A percentile compares a stretch with the other conserved stretches of the same genome.
These are phyloP conservation scores for Platycheirus albimanus DNA, from an alignment of 2,888 invertebrate genomes.

Conservation along the genomic window DNA sequence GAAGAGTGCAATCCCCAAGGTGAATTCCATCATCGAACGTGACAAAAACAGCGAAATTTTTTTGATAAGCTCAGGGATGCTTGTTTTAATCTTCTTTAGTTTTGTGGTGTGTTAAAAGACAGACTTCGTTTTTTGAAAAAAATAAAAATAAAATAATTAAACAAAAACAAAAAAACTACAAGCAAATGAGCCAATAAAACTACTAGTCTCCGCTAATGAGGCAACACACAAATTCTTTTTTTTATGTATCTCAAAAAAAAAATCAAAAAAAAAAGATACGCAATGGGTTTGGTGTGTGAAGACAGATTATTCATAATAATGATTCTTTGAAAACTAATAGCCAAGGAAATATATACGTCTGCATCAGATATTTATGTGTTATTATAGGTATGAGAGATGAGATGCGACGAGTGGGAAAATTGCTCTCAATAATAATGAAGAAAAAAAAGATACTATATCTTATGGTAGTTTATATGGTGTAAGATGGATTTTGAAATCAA, in stretches of 20 bases:
- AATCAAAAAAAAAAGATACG: slow-evolving; percentile 40
- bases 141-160: too few species aligned
- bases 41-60: slow-evolving; percentile 72
- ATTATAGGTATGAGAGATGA: background rate
- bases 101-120: background rate
- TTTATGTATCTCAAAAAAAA: background rate
- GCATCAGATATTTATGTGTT: background rate
- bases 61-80: slow-evolving; percentile 61
- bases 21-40: slow-evolving; percentile 74
- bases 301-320: slow-evolving; percentile 50
- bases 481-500: background rate
- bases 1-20: slow-evolving; percentile 49
- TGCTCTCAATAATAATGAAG: slow-evolving; percentile 8
- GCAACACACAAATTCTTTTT: slow-evolving; percentile 53
- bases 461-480: slow-evolving; percentile 3
- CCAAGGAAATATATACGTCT: slow-evolving; percentile 9
- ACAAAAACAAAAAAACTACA: slow-evolving; percentile 20
- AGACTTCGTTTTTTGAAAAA: background rate
- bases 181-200: slow-evolving; percentile 58
- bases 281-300: slow-evolving; percentile 21
- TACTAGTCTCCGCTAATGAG: slow-evolving; percentile 63
- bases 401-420: slow-evolving; percentile 29
- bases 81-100: slow-evolving; percentile 15
- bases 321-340: slow-evolving; percentile 44
- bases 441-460: slow-evolving; percentile 10